Base-by-base conservation (phyloP, 1,140 invertebrate genomes). In the Trichonephila inaurata region DNA sequence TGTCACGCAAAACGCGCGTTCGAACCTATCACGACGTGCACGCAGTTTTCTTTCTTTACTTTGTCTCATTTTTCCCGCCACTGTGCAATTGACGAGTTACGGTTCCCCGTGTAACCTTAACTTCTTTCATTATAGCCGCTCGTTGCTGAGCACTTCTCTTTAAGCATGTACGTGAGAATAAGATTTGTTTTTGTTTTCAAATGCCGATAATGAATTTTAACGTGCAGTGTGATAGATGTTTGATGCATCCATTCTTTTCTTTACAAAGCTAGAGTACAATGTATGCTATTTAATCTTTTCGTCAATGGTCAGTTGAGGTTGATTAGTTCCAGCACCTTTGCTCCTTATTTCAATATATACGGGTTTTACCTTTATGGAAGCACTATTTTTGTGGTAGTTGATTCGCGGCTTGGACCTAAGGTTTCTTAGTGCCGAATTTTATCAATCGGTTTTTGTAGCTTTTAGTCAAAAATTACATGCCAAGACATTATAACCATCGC, bases 1-100 rank as follows among this genome's bases (percentile, higher is more conserved):
- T 94, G 88, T 94, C 93, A 90, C 88, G 88, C 88, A 64, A 91
- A 94, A 90, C 93, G 92, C 96, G 96, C 60, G 95, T 94, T 8
- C 95, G 95, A 58, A 81, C 88, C 69, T 62, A 81, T 64, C 86
- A 81, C 69, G 88, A 88, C 69, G 87, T 66, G 86, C 92, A 89
- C 86, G 86, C 86, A 82, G 86, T 89, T 62, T n/a, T 21, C 40
- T 21, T 77, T 91, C 60, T 94, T 86, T 72, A 85, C 82, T 94
- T 94, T 91, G 77, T 85, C 61, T 90, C 88, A 21, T 24, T 69
- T 72, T 93, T 60, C 77, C 72, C 33, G 86, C 60, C 51, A 44
- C 62, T 16, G 62, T 61, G 66, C 44, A 40, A 81, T 60, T n/a
- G 44, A 69, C 44, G 83, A 60, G 51, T 60, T 85, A 24, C 69